These are phyloP conservation scores for Mustelus asterias DNA, from an alignment of 2,113 vertebrate genomes.

Conservation along the genomic window DNA sequence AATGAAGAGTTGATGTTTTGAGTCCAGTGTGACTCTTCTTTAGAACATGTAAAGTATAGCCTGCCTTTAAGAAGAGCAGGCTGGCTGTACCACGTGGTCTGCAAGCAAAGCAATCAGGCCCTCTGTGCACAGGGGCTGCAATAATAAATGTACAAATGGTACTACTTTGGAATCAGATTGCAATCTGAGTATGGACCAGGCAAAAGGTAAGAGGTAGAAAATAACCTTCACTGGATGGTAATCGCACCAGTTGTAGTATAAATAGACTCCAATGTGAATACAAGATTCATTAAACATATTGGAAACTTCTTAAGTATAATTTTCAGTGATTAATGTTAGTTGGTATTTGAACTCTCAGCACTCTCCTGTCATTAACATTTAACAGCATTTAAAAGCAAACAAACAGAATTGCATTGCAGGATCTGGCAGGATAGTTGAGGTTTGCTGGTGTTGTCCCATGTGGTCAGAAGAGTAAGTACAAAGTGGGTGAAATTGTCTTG, in stretches of 20 bases:
- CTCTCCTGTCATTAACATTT: background rate
- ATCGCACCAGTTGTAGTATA: background rate
- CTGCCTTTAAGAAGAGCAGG: too few relatives aligned
- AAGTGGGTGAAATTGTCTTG: background rate
- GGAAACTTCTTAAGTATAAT: background rate
- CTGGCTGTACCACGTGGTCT: too few relatives aligned
- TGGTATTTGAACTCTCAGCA: background rate
- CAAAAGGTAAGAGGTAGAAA: background rate
- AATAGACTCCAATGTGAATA: background rate
- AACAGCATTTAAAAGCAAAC: background rate
- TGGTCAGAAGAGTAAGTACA: background rate
- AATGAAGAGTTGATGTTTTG: too few relatives aligned
- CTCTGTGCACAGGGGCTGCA: too few relatives aligned
- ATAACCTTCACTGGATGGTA: background rate
- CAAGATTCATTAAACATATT: background rate
- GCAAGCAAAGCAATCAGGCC: too few relatives aligned
- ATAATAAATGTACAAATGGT: background rate
- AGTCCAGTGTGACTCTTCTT: too few relatives aligned
- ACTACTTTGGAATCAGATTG: background rate
- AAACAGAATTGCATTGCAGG: background rate
- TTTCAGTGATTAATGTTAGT: background rate
- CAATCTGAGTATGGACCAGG: background rate
- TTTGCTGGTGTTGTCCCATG: background rate
- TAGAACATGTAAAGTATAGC: too few relatives aligned
- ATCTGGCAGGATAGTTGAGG: background rate